Evolutionary conservation across 2,888 invertebrate species (phyloP).

Genomic region (Neoscelio sp.): DNA sequence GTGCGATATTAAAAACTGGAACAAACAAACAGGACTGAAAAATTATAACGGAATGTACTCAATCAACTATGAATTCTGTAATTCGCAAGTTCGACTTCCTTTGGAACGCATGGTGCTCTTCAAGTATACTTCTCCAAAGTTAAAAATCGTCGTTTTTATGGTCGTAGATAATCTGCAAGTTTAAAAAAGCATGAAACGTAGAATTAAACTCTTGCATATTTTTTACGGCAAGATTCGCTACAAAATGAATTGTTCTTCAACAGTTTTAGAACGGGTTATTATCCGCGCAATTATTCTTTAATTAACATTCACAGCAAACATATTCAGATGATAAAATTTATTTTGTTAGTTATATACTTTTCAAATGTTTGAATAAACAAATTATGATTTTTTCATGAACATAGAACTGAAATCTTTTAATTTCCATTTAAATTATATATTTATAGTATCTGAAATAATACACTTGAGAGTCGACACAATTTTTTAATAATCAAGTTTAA

Average conservation of each 20-base stretch:
- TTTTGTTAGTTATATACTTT: too few relatives aligned
- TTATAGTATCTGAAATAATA: too few relatives aligned
- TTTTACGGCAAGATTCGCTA: neutral
- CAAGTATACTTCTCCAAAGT: slow-evolving; percentile 38
- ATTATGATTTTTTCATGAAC: too few relatives aligned
- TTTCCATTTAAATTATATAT: too few relatives aligned
- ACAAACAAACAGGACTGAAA: slow-evolving; percentile 42
- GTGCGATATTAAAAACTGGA: too few relatives aligned
- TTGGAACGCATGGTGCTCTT: slow-evolving; percentile 32
- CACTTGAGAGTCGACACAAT: too few relatives aligned
- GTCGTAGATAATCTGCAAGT: slow-evolving; percentile 22
- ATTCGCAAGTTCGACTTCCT: slow-evolving; percentile 50
- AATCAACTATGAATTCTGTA: slow-evolving; percentile 39
- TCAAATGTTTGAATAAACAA: too few relatives aligned
- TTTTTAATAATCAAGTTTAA: too few relatives aligned
- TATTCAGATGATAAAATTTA: too few relatives aligned
- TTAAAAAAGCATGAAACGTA: slow-evolving; percentile 20
- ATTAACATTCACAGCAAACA: neutral
- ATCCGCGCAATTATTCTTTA: neutral
- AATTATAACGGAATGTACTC: slow-evolving; percentile 60
- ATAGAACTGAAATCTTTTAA: too few relatives aligned
- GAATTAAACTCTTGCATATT: slow-evolving; percentile 26
- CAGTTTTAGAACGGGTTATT: slow-evolving; percentile 9
- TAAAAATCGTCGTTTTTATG: slow-evolving; percentile 21
- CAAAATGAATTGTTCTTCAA: neutral